Evolutionary conservation across 2,113 vertebrate genomes (phyloP).

Genomic region (Argyrosomus japonicus): DNA sequence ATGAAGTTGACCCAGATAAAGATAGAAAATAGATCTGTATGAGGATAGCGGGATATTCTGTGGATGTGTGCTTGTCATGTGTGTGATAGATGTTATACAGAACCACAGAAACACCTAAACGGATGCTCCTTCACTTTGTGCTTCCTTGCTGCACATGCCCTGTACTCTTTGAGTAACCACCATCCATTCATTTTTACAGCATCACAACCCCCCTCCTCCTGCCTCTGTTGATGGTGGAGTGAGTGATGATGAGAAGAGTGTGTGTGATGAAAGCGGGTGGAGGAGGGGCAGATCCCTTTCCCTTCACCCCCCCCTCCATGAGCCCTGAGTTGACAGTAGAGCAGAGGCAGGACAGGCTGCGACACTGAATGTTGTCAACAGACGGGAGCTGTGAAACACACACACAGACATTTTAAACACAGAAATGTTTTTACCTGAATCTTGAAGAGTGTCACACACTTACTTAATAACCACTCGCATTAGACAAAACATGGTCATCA

Average conservation of each 20-base stretch:
- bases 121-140: not conserved
- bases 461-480: not conserved
- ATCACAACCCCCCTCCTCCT: not conserved
- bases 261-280: conserved; percentile 37
- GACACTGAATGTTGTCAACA: not conserved
- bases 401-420: not conserved
- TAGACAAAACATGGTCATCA: conserved; percentile 11
- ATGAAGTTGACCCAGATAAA: conserved; percentile 77
- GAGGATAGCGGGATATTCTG: conserved; percentile 14
- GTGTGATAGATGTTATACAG: not conserved
- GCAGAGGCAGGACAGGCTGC: not conserved
- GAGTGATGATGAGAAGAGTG: conserved; percentile 40
- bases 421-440: not conserved
- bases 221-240: conserved; percentile 9
- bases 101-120: not conserved
- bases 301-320: conserved; percentile 28
- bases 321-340: not conserved
- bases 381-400: not conserved
- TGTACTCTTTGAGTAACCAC: not conserved
- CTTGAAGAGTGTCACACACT: not conserved
- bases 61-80: not conserved
- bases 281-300: conserved; percentile 52
- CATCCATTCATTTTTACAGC: conserved; percentile 12
- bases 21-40: conserved; percentile 54
- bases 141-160: not conserved